Conservation (phyloP, 2,113 vertebrate species). For the Scomber scombrus region DNA sequence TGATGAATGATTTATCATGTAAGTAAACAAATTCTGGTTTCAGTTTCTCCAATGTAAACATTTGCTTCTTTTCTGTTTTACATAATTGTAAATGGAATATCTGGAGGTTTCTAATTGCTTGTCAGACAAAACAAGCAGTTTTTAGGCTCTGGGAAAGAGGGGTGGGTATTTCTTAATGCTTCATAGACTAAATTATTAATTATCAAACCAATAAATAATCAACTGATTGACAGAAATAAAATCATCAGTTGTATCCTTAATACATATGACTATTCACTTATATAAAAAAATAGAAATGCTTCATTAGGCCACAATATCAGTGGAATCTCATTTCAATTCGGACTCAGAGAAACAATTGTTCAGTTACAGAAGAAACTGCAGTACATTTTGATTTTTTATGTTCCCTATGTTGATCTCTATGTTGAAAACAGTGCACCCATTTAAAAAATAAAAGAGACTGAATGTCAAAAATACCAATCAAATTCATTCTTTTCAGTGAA, state of each 20-base stretch:
- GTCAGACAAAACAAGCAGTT: too few species aligned
- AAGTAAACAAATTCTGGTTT: background rate
- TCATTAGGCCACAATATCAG: background rate
- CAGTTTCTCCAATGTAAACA: background rate
- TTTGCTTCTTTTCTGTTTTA: too few species aligned
- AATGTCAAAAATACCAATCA: constrained; percentile 75
- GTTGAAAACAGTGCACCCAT: constrained; percentile 31
- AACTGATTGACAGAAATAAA: background rate
- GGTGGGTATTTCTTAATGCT: background rate
- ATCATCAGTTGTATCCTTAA: background rate
- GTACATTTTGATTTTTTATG: constrained; percentile 27
- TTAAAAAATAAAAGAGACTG: constrained; percentile 60
- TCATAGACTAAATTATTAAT: background rate
- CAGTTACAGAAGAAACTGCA: constrained; percentile 16
- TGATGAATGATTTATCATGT: too few species aligned
- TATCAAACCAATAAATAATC: background rate
- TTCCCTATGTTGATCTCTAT: background rate
- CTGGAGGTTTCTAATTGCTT: background rate
- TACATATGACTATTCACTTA: background rate
- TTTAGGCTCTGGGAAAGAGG: background rate
- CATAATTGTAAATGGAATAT: background rate
- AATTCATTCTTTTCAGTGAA: constrained; percentile 75
- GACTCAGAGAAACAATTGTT: constrained; percentile 17
- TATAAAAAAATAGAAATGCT: constrained; percentile 18
- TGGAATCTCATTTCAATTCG: constrained; percentile 7